Base-by-base conservation (phyloP, 2,797 vertebrate genomes). In the Sebastes trivittatus region DNA sequence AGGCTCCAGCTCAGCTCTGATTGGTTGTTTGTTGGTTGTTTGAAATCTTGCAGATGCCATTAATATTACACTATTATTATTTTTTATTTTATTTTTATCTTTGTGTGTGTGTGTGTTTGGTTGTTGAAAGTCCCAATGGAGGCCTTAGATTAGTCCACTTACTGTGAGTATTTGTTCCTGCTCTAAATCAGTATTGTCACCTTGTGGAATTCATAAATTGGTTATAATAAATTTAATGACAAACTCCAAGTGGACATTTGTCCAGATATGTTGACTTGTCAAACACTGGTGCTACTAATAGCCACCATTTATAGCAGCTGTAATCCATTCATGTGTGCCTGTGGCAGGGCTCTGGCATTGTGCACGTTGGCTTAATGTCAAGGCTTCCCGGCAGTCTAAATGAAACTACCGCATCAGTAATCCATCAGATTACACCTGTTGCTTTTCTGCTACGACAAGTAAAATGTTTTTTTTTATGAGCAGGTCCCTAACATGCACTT, bases 361-460 rank as follows among this genome's bases (percentile, higher is more conserved):
- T 11, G 63, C 49, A 25, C 11, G 56, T 13, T 68, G 72, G 32
- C 71, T 72, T 6, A 11, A n/a, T 49, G 27, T n/a, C 30, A 10
- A 22, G 58, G 13, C 54, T 71, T 81, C 61, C 74, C 75, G 71
- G 81, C 22, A 76, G 59, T 72, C 62, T 65, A 65, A 52, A 59
- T 36, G 23, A 71, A 67, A 16, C 65, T 4, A 71, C 60, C 18
- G 20, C 27, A 49, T 22, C 27, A 30, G 16, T 10, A 16, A 49
- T 32, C 38, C 38, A 38, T 16, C n/a, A 10, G 25, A 6, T 52
- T 22, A 23, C 74, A 84, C 52, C 68, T 84, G 72, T 78, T 67
- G 63, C 27, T 79, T 71, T 68, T 59, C 25, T 25, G 7, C 4
- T 18, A 14, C 25, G 11, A 29, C 11, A 46, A 55, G 0, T 30